Percentiles rank a stretch among this genome's conserved stretches.
Conservation (phyloP, 2,888 invertebrate species). For the Galeopsomyia nigrocyanea region DNA sequence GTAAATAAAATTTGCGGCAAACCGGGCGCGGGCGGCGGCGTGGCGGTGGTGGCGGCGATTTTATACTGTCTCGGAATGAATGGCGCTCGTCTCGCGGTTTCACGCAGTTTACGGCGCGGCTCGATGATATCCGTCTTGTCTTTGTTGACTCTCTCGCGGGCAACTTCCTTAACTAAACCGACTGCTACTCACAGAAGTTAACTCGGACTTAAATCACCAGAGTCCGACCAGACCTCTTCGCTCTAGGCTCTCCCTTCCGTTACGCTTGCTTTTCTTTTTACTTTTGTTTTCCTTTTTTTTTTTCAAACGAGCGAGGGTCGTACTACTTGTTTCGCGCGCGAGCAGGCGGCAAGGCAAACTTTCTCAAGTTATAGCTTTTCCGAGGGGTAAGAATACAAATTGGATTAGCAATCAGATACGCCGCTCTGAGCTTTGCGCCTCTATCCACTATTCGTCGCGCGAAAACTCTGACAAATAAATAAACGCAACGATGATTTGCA, state of each 20-base stretch:
- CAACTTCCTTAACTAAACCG: conserved; percentile 46
- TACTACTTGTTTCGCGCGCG: not conserved
- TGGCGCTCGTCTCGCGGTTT: conserved; percentile 46
- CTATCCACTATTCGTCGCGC: not conserved
- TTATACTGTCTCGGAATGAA: conserved; percentile 39
- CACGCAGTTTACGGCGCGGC: conserved; percentile 45
- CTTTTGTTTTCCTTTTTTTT: not conserved
- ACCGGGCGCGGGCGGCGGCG: not conserved
- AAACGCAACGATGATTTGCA: too few relatives aligned
- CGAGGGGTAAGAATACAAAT: conserved; percentile 21
- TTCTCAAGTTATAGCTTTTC: conserved; percentile 28
- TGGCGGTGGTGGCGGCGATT: not conserved
- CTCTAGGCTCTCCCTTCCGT: not conserved
- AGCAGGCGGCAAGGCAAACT: conserved; percentile 7
- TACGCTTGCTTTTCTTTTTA: not conserved
- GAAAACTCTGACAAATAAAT: too few relatives aligned
- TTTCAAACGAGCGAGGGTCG: not conserved
- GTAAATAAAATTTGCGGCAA: conserved; percentile 27
- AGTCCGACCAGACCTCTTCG: not conserved
- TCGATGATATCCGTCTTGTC: conserved; percentile 47
- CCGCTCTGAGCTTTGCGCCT: not conserved
- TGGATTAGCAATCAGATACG: conserved; percentile 39
- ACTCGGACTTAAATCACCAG: conserved; percentile 43
- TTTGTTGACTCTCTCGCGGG: conserved; percentile 40
- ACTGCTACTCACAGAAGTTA: conserved; percentile 45